Conservation (phyloP, 2,797 vertebrate species). For the Enteromius thamalakanensis region DNA sequence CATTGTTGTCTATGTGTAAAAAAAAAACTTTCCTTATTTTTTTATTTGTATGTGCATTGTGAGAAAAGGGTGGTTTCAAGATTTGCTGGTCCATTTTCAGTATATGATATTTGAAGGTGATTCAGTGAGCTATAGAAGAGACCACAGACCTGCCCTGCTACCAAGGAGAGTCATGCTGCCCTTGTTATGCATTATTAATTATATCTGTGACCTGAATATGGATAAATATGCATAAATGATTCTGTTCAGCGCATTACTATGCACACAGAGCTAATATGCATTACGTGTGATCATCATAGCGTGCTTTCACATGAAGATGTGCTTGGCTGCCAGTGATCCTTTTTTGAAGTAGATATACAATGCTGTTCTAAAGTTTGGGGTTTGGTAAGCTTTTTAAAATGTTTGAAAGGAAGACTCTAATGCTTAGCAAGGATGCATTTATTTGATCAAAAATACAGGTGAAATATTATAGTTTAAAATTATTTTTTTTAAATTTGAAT, state of each 20-base stretch:
- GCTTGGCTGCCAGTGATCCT: background rate
- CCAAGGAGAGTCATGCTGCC: constrained; percentile 18
- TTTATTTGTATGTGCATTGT: background rate
- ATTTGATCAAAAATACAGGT: background rate
- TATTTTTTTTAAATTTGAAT: background rate
- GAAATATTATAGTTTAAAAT: background rate
- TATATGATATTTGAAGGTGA: background rate
- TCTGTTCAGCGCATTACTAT: constrained; percentile 41
- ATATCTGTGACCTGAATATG: constrained; percentile 44
- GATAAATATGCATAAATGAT: constrained; percentile 49
- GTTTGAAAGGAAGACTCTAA: background rate
- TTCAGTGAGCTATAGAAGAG: background rate
- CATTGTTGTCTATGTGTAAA: background rate
- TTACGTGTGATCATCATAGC: constrained; percentile 32
- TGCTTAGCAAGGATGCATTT: background rate
- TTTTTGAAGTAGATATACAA: constrained; percentile 13
- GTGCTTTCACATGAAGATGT: constrained; percentile 5
- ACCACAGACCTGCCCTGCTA: constrained; percentile 32
- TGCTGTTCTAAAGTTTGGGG: background rate
- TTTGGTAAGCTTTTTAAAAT: background rate
- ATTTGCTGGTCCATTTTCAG: background rate
- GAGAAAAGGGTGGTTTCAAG: background rate
- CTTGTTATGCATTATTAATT: constrained; percentile 53
- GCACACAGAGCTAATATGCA: constrained; percentile 34
- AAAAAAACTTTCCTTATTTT: background rate